phyloP scores from a whole-genome alignment of 1,140 invertebrate species.

The Harlomillsia oculata region DNA sequence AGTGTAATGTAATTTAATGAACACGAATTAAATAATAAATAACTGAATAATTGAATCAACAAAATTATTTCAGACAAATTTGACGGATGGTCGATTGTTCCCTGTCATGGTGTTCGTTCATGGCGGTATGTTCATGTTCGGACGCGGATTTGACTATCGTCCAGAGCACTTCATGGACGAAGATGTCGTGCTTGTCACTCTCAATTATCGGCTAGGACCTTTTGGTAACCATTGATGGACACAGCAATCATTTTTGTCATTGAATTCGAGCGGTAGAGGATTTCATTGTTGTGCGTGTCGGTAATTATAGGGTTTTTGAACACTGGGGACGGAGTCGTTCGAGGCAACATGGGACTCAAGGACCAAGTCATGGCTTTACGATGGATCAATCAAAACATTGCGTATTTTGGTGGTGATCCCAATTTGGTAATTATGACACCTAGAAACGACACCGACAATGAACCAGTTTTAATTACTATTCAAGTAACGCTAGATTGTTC shows the following conservation, averaged over 20 bases:
- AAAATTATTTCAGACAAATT: conserved; percentile 17
- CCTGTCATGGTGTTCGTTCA: conserved; percentile 16
- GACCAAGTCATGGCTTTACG: conserved; percentile 51
- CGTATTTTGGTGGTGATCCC: conserved; percentile 49
- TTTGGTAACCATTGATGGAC: neutral
- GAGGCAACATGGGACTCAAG: conserved; percentile 41
- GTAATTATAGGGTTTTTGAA: conserved; percentile 11
- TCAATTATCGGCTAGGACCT: conserved; percentile 9
- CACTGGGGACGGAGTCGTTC: conserved; percentile 18
- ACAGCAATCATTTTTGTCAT: neutral
- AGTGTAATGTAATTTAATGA: no score
- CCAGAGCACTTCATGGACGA: conserved; percentile 8
- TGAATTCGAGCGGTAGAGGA: neutral
- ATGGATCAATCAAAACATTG: conserved; percentile 54
- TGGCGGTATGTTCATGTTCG: conserved; percentile 21
- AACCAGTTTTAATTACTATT: no score
- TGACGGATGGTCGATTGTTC: conserved; percentile 5
- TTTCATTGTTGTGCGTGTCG: no score
- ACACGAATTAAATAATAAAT: no score
- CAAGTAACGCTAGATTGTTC: no score
- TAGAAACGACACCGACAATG: no score
- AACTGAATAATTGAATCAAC: no score
- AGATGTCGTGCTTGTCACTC: conserved; percentile 10
- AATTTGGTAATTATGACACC: conserved; percentile 43
- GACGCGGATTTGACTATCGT: conserved; percentile 13